These are phyloP conservation scores for Machimus rusticus DNA, from an alignment of 2,888 invertebrate species.

Conservation along the genomic window DNA sequence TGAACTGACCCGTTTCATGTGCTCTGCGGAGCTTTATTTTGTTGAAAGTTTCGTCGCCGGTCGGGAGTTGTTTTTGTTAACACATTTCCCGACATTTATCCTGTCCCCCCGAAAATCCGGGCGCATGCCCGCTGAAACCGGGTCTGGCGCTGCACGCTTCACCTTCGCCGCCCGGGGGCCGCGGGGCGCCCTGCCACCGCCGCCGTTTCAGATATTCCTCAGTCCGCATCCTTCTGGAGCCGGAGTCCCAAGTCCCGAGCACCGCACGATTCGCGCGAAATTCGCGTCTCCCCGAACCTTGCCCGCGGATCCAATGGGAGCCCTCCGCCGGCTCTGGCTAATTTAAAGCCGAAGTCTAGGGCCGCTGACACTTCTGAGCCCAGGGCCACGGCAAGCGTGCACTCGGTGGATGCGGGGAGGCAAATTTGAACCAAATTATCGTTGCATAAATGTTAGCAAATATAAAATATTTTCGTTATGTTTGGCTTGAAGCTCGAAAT, in stretches of 20 bases:
- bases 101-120: not conserved
- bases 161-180: not conserved
- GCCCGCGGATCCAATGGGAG: not conserved
- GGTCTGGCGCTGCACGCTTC: not conserved
- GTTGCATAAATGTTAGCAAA: not conserved
- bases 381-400: not conserved
- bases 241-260: not conserved
- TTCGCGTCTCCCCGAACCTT: not conserved
- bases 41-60: conserved; percentile 34
- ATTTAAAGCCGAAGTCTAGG: not conserved
- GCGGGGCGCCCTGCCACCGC: not conserved
- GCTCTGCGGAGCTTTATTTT: conserved; percentile 29
- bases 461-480: not conserved
- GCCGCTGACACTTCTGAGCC: not conserved
- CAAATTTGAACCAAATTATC: not conserved
- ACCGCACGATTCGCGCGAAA: not conserved
- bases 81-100: conserved; percentile 15
- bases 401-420: not conserved
- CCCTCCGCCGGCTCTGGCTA: not conserved
- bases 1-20: conserved; percentile 17
- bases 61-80: conserved; percentile 39
- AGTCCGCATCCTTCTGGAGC: not conserved
- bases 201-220: not conserved
- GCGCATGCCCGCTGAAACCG: not conserved
- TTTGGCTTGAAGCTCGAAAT: not conserved